Percentiles rank a stretch among this genome's conserved stretches.
Evolutionary conservation across 92 coral and sea anemone genomes (phyloP).

Genomic region (Zoanthus sociatus): DNA sequence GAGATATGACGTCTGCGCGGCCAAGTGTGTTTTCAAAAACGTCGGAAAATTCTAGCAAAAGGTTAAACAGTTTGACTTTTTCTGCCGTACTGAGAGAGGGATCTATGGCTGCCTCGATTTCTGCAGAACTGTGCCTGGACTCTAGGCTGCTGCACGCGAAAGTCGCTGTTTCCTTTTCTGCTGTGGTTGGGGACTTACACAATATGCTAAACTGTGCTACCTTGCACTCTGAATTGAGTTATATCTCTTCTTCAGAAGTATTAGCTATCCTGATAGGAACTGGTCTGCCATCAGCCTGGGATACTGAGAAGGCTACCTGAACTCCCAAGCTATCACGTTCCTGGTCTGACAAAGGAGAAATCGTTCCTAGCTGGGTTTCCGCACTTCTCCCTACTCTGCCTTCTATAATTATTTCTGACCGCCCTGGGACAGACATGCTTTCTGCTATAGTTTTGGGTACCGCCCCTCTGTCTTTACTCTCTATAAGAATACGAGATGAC

Average conservation of each 20-base stretch:
- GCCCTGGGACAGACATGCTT: slow-evolving; percentile 31
- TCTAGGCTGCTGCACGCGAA: neutral
- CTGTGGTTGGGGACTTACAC: neutral
- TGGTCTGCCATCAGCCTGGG: too few relatives aligned
- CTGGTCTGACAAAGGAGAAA: too few relatives aligned
- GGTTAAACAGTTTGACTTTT: neutral
- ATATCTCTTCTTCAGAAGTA: too few relatives aligned
- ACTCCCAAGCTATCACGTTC: too few relatives aligned
- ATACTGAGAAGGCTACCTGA: too few relatives aligned
- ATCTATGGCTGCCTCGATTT: neutral
- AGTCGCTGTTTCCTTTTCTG: neutral
- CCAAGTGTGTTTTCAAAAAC: slow-evolving; percentile 17
- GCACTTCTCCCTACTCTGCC: slow-evolving; percentile 12
- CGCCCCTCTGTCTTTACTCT: neutral
- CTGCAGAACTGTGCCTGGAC: neutral
- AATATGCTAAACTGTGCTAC: neutral
- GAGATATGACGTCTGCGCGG: neutral
- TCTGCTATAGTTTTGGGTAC: slow-evolving; percentile 9
- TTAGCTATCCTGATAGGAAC: too few relatives aligned
- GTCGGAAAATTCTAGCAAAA: slow-evolving; percentile 6
- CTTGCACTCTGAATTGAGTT: too few relatives aligned
- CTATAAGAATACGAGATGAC: neutral
- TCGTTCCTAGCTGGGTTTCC: neutral
- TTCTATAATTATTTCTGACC: slow-evolving; percentile 27
- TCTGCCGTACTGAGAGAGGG: slow-evolving; percentile 15